Evolutionary conservation across 2,113 vertebrate genomes (phyloP).

Genomic region (Saguinus midas): DNA sequence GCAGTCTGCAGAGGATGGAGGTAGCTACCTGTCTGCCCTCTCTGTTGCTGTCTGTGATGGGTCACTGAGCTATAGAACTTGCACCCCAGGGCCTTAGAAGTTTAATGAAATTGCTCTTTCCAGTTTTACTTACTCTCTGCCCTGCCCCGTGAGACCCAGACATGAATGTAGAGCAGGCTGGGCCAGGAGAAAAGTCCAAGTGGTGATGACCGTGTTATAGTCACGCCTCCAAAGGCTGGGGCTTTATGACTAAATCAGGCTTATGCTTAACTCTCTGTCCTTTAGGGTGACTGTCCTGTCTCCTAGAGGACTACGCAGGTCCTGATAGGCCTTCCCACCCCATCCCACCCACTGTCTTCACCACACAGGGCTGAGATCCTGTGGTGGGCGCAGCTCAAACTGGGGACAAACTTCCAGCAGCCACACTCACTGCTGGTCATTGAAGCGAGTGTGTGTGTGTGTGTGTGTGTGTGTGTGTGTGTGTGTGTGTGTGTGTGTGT

Average conservation of each 20-base stretch:
- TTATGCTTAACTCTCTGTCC: neutral
- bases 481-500: neutral
- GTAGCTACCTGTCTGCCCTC: neutral
- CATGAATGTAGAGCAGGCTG: neutral
- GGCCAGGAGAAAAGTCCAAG: neutral
- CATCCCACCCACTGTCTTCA: neutral
- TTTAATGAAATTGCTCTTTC: neutral
- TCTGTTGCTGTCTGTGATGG: neutral
- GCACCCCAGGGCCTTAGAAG: neutral
- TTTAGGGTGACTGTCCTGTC: neutral
- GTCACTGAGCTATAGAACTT: neutral
- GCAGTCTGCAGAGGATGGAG: neutral
- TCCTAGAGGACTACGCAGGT: neutral
- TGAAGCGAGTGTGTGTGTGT: too few species aligned
- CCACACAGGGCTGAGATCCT: neutral
- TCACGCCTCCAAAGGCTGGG: neutral
- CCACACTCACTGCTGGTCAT: neutral
- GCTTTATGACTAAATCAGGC: neutral
- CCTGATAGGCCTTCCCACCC: neutral
- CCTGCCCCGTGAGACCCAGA: neutral
- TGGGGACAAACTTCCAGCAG: neutral
- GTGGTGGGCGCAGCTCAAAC: neutral
- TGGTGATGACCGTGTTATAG: neutral
- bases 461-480: too few species aligned
- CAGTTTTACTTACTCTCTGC: neutral